These are phyloP conservation scores for Misgurnus mizolepis DNA, from an alignment of 2,113 vertebrate genomes.

Conservation along the genomic window DNA sequence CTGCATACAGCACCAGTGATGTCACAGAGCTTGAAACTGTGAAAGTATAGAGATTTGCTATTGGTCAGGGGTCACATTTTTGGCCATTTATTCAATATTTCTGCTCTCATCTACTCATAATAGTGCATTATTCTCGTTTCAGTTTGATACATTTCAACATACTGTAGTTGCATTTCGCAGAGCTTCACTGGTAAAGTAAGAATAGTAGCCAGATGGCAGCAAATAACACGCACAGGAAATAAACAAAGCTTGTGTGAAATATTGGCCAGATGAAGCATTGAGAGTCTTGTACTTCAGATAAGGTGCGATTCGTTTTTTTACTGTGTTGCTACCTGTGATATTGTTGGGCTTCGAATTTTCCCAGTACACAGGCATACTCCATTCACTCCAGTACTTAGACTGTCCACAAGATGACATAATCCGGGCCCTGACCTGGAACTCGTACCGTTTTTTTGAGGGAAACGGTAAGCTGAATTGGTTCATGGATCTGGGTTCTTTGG, in stretches of 20 bases:
- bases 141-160: too few species aligned
- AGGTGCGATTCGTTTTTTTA: background rate
- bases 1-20: background rate
- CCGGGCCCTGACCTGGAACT: slow-evolving; percentile 65
- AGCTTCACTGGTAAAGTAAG: too few species aligned
- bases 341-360: slow-evolving; percentile 21
- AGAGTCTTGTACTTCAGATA: background rate
- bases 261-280: background rate
- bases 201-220: too few species aligned
- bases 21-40: background rate
- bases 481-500: accelerated
- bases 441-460: slow-evolving; percentile 57
- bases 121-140: too few species aligned
- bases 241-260: too few species aligned
- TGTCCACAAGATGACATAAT: accelerated
- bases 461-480: slow-evolving; percentile 56
- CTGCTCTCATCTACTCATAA: too few species aligned
- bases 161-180: too few species aligned
- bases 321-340: slow-evolving; percentile 9
- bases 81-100: too few species aligned
- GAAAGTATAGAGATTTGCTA: slow-evolving; percentile 6
- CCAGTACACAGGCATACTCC: slow-evolving; percentile 69
- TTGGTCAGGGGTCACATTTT: too few species aligned
- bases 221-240: too few species aligned
- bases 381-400: slow-evolving; percentile 70